Conservation (phyloP, 2,888 invertebrate species). For the Pachymerium ferrugineum region DNA sequence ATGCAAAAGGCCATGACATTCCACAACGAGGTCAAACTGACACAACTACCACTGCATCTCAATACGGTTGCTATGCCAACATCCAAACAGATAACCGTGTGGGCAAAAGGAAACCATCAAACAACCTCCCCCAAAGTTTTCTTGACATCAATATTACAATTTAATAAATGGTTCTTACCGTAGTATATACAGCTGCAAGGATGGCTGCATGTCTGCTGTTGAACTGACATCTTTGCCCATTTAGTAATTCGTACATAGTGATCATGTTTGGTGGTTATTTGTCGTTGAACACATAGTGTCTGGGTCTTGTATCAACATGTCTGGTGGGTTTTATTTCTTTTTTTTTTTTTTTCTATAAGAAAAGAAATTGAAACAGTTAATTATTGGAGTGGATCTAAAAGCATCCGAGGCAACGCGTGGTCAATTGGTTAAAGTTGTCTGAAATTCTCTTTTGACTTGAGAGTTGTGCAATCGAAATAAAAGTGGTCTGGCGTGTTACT, state of each 20-base stretch:
- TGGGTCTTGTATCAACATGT: background rate
- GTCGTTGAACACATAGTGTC: background rate
- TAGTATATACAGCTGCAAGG: constrained; percentile 65
- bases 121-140: too few species aligned
- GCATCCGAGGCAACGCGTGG: too few species aligned
- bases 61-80: background rate
- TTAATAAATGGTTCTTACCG: too few species aligned
- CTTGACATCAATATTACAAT: too few species aligned
- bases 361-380: too few species aligned
- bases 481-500: too few species aligned
- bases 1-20: background rate
- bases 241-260: constrained; percentile 33
- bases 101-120: background rate
- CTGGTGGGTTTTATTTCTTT: background rate
- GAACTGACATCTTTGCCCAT: constrained; percentile 60
- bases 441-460: too few species aligned
- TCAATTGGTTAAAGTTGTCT: too few species aligned
- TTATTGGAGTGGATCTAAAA: too few species aligned
- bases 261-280: constrained; percentile 1
- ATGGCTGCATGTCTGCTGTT: constrained; percentile 68
- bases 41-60: background rate
- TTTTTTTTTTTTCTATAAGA: background rate
- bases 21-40: background rate
- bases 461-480: too few species aligned
- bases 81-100: background rate